Percentiles rank a stretch among this genome's conserved stretches.
These are phyloP conservation scores for Criorhina ranunculi DNA, from an alignment of 2,888 invertebrate species.

Conservation along the genomic window DNA sequence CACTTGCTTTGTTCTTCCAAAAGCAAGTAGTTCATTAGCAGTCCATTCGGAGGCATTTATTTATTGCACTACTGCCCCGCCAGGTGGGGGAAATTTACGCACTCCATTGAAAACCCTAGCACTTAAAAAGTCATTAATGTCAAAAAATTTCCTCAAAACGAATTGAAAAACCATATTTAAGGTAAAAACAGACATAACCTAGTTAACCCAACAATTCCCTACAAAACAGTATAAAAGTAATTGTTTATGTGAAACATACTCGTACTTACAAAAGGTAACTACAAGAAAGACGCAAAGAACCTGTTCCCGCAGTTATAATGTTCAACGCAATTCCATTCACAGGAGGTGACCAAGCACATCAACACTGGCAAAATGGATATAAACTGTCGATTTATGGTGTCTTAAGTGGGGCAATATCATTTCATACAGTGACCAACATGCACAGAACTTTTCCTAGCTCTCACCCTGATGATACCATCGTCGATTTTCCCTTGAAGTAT, in stretches of 20 bases:
- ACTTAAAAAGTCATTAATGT: slow-evolving; percentile 30
- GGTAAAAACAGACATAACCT: slow-evolving; percentile 30
- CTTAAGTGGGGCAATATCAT: slow-evolving; percentile 68
- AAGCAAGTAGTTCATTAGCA: neutral
- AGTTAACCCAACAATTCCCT: slow-evolving; percentile 46
- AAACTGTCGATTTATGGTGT: slow-evolving; percentile 73
- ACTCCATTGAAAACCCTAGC: neutral
- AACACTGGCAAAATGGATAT: slow-evolving; percentile 60
- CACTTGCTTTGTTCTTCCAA: no score
- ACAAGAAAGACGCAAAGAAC: slow-evolving; percentile 31
- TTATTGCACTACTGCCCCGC: neutral
- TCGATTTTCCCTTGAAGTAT: slow-evolving; percentile 46
- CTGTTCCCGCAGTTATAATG: slow-evolving; percentile 38
- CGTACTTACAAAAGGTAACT: slow-evolving; percentile 51
- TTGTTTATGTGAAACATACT: slow-evolving; percentile 47
- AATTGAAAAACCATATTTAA: slow-evolving; percentile 17
- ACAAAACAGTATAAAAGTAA: slow-evolving; percentile 21
- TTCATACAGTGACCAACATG: slow-evolving; percentile 1
- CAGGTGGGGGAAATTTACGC: neutral
- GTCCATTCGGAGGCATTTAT: neutral
- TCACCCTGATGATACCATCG: slow-evolving; percentile 4
- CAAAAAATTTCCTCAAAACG: neutral
- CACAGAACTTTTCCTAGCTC: neutral
- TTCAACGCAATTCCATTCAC: slow-evolving; percentile 26
- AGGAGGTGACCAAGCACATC: slow-evolving; percentile 54